Evolutionary conservation across 2,113 vertebrate species (phyloP).

Genomic region (Murina feae): DNA sequence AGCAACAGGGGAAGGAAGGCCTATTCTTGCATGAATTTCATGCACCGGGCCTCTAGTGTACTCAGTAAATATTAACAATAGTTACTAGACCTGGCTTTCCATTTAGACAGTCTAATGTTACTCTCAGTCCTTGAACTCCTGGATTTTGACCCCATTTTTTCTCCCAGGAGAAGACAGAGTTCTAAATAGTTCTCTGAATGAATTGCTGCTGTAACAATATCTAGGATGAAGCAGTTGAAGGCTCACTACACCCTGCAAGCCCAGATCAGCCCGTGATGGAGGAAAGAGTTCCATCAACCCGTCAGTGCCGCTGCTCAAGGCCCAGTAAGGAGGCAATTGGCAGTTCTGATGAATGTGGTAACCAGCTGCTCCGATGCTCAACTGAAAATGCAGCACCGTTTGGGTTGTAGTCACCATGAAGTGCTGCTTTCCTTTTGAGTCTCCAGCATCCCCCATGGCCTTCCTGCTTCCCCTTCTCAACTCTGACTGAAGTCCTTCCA

Average conservation of each 20-base stretch:
- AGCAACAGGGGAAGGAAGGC: no score
- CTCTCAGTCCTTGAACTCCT: neutral
- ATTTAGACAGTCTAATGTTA: neutral
- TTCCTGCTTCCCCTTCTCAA: neutral
- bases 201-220: neutral
- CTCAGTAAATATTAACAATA: neutral
- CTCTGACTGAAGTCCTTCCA: neutral
- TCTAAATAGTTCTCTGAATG: neutral
- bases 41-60: no score
- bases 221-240: neutral
- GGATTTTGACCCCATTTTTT: neutral
- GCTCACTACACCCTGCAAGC: neutral
- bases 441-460: fast-evolving
- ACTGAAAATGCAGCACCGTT: neutral
- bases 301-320: no score
- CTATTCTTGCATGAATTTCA: no score
- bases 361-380: neutral
- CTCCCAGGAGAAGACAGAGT: neutral
- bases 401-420: neutral
- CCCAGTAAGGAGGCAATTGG: neutral
- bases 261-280: no score
- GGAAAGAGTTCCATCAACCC: fast-evolving
- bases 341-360: neutral
- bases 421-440: neutral
- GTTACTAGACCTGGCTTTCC: neutral